Conservation (phyloP, 2,113 vertebrate species). For the Hymenochirus boettgeri region DNA sequence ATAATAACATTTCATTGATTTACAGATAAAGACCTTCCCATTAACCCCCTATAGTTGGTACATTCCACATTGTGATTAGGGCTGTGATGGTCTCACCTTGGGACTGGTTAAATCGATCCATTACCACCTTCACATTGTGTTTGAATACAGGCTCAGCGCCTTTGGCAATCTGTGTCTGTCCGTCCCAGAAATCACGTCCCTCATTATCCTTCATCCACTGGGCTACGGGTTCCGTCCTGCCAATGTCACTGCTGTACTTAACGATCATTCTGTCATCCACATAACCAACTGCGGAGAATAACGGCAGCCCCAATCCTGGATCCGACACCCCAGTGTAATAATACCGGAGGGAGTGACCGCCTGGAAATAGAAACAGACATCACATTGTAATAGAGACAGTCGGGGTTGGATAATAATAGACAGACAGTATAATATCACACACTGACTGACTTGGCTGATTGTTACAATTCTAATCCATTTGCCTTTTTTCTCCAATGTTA, state of each 20-base stretch:
- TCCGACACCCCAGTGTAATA: constrained; percentile 56
- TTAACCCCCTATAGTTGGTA: no score
- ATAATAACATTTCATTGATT: no score
- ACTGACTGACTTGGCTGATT: no score
- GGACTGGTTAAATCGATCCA: constrained; percentile 40
- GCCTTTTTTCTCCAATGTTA: no score
- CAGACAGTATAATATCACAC: no score
- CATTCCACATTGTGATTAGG: no score
- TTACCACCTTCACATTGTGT: constrained; percentile 55
- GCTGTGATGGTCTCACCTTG: constrained; percentile 6
- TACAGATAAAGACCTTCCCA: no score
- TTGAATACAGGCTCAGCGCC: constrained; percentile 61
- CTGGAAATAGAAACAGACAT: constrained; percentile 41
- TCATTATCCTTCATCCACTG: constrained; percentile 47
- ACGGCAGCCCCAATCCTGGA: constrained; percentile 27
- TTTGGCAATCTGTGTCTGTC: constrained; percentile 51
- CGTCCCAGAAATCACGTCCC: constrained; percentile 41
- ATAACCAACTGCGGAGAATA: constrained; percentile 57
- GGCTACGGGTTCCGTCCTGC: constrained; percentile 45
- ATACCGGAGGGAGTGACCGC: constrained; percentile 51
- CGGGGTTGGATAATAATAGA: no score
- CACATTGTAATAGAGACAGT: not conserved
- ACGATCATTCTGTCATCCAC: constrained; percentile 55
- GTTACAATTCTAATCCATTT: no score
- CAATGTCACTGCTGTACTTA: constrained; percentile 46